Base-by-base conservation (phyloP, 2,888 invertebrate species). In the Drosophila merina region DNA sequence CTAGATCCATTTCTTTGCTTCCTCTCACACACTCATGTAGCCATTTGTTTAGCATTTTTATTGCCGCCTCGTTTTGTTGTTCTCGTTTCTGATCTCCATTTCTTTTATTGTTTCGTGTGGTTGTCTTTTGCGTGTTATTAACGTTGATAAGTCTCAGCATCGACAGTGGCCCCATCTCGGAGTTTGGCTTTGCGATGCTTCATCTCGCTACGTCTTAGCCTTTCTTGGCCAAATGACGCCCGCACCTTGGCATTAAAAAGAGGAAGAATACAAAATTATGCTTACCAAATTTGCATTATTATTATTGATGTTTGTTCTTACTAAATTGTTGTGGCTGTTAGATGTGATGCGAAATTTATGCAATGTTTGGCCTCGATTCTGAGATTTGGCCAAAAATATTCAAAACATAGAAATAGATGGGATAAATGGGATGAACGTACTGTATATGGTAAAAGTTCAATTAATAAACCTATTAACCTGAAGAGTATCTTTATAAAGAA, bases 21-120 rank as follows among this genome's bases (percentile, higher is more conserved):
- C 45, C 45, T 47, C 44, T 44, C 14, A 25, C 36, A 48, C 85
- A 73, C 62, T 63, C 59, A 77, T 85, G 75, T 54, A 68, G 69
- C 86, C 85, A 79, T 82, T 82, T 85, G 82, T 87, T 85, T 85
- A 67, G 72, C 84, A 88, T 86, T 88, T 84, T 84, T 77, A 84
- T 84, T 80, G 78, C 47, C 44, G 51, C 56, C 62, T 30, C 51
- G 56, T 49, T 73, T 64, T 66, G 57, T 58, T 74, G 55, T 56
- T 71, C 60, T 69, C 52, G 56, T 62, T 68, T 48, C 44, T 56
- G 57, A 49, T 62, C 56, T 54, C 71, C 51, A 70, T 70, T 42
- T 55, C 44, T 36, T 60, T 62, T 51, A 45, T 60, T 42, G 31
- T 44, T 45, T 31, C 40, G 57, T 49, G 33, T 52, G 45, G 25